Evolutionary conservation across 2,797 vertebrate genomes (phyloP), one percentile per base, ranked within the genome.

Genomic region (Cercopithecus petaurista): DNA sequence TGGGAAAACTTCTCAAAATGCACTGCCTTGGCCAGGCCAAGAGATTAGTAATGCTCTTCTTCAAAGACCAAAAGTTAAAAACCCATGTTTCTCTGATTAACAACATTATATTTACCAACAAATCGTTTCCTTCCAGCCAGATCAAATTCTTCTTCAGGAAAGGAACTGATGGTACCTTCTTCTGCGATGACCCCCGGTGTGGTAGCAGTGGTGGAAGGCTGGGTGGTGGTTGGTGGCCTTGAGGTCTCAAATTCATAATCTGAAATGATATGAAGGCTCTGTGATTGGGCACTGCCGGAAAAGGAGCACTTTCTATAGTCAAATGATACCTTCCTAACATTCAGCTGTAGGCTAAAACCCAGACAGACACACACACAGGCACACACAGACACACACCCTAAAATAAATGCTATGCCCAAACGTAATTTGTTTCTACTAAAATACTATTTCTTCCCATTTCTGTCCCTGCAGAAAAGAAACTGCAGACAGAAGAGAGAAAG

Each of bases 51-150:
- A 59, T 0, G 24, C 61, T 92, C 41, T 30, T 93, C 96, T 73
- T 91, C 90, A 85, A 97, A 84, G 61, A 67, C 28, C 41, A 52
- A 39, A 61, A 46, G 28, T 80, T 36, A 79, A 96, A 86, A 59
- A 79, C 33, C 28, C 77, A 61, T 11, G 17, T 59, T 84, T 88
- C 79, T 94, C 48, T 7, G 19, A 87, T 57, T 72, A 96, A 92
- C 80, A 59, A 57, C 36, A 15, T 87, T 96, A 50, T 5, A 83
- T 96, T 98, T 99, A 99, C 99, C 99, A 98, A 99, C 99, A 98
- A 99, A 99, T 87, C 99, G 99, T 87, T 99, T 99, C 98, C 99
- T 99, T 97, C 99, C 99, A 70, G 99, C 98, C 73, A 99, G 98
- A 97, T 99, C 99, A 77, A 99, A 99, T 98, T 99, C 99, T 10